phyloP scores from a whole-genome alignment of 1,140 invertebrate genomes.

The Drosophila asahinai region DNA sequence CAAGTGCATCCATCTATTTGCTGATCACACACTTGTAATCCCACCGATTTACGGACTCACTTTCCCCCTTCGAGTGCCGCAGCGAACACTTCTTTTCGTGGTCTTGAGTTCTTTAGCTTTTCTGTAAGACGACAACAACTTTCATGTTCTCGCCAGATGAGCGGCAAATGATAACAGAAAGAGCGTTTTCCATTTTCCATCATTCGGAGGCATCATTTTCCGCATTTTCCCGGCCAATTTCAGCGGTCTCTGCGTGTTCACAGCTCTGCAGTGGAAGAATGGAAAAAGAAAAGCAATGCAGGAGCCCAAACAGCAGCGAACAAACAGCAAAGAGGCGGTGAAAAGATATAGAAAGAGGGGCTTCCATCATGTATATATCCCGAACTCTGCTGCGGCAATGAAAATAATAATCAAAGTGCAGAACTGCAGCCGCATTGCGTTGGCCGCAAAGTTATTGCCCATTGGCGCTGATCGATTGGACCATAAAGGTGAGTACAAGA shows the following conservation, averaged over 20 bases:
- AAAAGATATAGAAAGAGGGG: constrained; percentile 12
- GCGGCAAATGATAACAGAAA: constrained; percentile 64
- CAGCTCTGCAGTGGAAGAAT: constrained; percentile 21
- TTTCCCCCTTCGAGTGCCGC: constrained; percentile 22
- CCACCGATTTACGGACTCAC: constrained; percentile 13
- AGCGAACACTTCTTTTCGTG: constrained; percentile 9
- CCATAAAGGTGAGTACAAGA: constrained; percentile 56
- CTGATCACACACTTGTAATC: not conserved
- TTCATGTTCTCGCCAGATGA: constrained; percentile 64
- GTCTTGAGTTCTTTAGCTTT: constrained; percentile 7
- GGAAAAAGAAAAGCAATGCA: not conserved
- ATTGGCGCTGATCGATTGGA: constrained; percentile 57
- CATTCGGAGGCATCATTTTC: constrained; percentile 74
- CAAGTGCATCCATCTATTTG: not conserved
- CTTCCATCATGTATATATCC: constrained; percentile 9
- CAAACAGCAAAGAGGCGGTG: constrained; percentile 27
- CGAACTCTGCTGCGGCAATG: constrained; percentile 48
- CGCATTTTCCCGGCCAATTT: constrained; percentile 58
- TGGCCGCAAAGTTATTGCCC: constrained; percentile 70
- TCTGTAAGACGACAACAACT: constrained; percentile 24
- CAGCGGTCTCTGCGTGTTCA: constrained; percentile 26
- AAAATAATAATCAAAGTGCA: constrained; percentile 76
- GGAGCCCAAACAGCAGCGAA: constrained; percentile 13
- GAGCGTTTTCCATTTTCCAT: constrained; percentile 65
- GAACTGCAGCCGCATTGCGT: constrained; percentile 61